Conservation (phyloP, 2,113 vertebrate genomes). For the Aramus guarauna region DNA sequence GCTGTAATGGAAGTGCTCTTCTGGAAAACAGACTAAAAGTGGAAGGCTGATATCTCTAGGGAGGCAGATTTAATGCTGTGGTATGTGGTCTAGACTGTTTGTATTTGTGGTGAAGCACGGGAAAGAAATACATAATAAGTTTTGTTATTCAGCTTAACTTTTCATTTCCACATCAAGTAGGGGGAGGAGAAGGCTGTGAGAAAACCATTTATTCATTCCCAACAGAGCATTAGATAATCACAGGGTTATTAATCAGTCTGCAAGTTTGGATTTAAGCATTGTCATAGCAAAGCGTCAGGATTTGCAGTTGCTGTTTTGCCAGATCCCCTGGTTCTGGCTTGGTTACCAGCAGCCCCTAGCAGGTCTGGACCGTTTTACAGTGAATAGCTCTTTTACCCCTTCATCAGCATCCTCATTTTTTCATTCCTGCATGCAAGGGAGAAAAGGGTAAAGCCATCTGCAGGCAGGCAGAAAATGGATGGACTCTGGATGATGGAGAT, state of each 20-base stretch:
- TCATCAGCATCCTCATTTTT: background rate
- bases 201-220: background rate
- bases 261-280: background rate
- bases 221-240: constrained; percentile 5
- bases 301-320: background rate
- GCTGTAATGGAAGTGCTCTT: background rate
- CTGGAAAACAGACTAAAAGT: constrained; percentile 3
- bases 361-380: background rate
- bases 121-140: background rate
- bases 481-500: background rate
- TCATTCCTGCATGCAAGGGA: background rate
- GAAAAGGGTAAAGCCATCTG: background rate
- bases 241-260: background rate
- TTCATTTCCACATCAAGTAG: background rate
- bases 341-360: background rate
- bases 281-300: background rate
- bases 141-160: constrained; percentile 10
- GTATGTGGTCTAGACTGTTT: background rate
- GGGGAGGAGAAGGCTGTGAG: background rate
- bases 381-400: background rate
- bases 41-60: background rate
- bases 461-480: background rate
- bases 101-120: background rate
- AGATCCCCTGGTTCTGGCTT: background rate
- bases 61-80: constrained; percentile 3